Percentiles rank a stretch among this genome's conserved stretches.
These are phyloP conservation scores for Lepidonotus clava DNA, from an alignment of 2,888 invertebrate species.

Conservation along the genomic window DNA sequence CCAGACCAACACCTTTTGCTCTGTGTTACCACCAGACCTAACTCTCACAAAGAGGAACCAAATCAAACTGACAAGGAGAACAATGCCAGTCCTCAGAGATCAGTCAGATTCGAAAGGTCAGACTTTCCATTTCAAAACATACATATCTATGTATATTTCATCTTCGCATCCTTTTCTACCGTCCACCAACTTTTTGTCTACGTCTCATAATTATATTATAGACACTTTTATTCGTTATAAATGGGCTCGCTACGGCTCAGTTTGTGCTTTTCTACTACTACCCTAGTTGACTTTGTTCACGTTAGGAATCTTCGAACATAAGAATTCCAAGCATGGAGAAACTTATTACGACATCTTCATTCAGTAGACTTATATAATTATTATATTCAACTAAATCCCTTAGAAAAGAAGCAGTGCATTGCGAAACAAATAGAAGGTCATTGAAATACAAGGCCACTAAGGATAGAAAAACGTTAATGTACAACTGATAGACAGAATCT, in stretches of 20 bases:
- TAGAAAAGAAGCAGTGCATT: slow-evolving; percentile 1
- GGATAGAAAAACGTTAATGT: too few relatives aligned
- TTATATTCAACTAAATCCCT: neutral
- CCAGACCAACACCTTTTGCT: slow-evolving; percentile 22
- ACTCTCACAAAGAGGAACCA: slow-evolving; percentile 38
- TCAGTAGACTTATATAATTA: slow-evolving; percentile 7
- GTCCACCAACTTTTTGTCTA: slow-evolving; percentile 41
- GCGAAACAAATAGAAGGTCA: slow-evolving; percentile 34
- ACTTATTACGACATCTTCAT: neutral
- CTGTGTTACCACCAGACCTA: slow-evolving; percentile 23
- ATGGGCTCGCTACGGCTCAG: slow-evolving; percentile 8
- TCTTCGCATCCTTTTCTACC: slow-evolving; percentile 40
- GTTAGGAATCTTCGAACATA: slow-evolving; percentile 8
- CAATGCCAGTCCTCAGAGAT: slow-evolving; percentile 51
- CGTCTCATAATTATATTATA: slow-evolving; percentile 43
- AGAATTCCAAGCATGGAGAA: slow-evolving; percentile 17
- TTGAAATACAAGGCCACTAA: too few relatives aligned
- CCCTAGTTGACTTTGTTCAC: slow-evolving; percentile 35
- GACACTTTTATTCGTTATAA: slow-evolving; percentile 46
- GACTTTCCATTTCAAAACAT: slow-evolving; percentile 47
- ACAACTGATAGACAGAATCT: too few relatives aligned
- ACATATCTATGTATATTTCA: slow-evolving; percentile 47
- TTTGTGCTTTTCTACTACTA: slow-evolving; percentile 41
- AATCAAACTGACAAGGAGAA: slow-evolving; percentile 38
- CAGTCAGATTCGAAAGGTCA: slow-evolving; percentile 49